Evolutionary conservation across 2,113 vertebrate species (phyloP).

Genomic region (Carassius gibelio): DNA sequence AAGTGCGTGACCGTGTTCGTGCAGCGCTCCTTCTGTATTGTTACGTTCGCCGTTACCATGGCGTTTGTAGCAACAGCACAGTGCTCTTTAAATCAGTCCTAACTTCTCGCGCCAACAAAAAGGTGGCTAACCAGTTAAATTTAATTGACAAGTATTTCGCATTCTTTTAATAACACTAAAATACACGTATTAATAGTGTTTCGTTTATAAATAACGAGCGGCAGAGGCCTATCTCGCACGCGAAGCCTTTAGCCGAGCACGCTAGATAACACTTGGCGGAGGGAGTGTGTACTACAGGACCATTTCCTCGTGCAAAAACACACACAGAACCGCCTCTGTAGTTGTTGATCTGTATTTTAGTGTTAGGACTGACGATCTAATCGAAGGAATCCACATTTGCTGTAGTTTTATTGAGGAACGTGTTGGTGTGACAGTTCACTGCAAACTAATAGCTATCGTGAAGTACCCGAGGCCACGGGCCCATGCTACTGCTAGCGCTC

Average conservation of each 20-base stretch:
- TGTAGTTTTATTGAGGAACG: neutral
- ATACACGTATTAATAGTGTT: neutral
- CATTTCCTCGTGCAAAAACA: slow-evolving; percentile 5
- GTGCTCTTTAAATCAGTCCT: neutral
- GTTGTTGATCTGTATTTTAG: neutral
- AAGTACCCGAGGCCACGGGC: slow-evolving; percentile 20
- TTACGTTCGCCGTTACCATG: slow-evolving; percentile 67
- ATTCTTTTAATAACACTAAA: neutral
- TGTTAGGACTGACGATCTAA: slow-evolving; percentile 3
- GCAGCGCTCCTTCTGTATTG: slow-evolving; percentile 46
- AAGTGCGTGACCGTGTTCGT: slow-evolving; percentile 25
- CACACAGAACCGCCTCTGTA: slow-evolving; percentile 9
- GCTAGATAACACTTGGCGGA: slow-evolving; percentile 1
- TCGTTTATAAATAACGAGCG: neutral
- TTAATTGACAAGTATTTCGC: neutral
- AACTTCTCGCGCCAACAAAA: neutral
- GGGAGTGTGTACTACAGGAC: neutral
- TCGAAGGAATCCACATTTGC: neutral
- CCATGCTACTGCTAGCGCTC: slow-evolving; percentile 8
- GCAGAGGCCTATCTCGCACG: slow-evolving; percentile 32
- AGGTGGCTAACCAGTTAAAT: neutral
- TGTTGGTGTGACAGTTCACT: neutral
- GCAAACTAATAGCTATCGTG: neutral
- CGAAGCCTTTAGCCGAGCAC: slow-evolving; percentile 34
- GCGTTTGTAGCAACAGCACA: slow-evolving; percentile 33